Evolutionary conservation across 1,140 invertebrate species (phyloP), one percentile per base, ranked within the genome.

Genomic region (Zaprionus ornatus): DNA sequence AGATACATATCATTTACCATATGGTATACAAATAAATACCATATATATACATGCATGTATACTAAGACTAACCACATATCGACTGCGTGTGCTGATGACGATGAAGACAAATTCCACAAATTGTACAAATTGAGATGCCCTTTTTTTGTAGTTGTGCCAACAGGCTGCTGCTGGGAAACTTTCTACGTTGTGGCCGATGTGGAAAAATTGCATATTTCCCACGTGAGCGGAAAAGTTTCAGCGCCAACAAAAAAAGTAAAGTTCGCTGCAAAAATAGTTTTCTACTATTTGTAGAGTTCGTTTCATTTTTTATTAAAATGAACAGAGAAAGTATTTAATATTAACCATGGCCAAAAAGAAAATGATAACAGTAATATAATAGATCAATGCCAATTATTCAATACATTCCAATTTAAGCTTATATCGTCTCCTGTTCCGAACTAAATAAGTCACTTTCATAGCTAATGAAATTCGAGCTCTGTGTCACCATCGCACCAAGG

Each of bases 121-220:
- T 42, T 42, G n/a, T 15, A 4, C 59, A 63, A 70, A 54, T 62
- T 62, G 57, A 60, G 25, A 54, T 23, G 45, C 35, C 19, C 9
- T 54, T 67, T 48, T 25, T 55, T 19, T n/a, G n/a, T 60, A 73
- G 35, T 45, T 55, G 9, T 9, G 7, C n/a, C 40, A n/a, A 7
- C 40, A 67, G 37, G 19, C 65, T 27, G 55, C 17, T 55, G n/a
- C n/a, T 61, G 35, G 12, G 7, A 68, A 74, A 74, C 21, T 69
- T 74, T 62, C 17, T 17, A 3, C 48, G 10, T 19, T 71, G 32
- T 19, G 61, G 48, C 32, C 23, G 12, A 54, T 23, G 45, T 50
- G 40, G 27, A 48, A 81, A 72, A 65, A 74, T n/a, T 55, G 40
- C 68, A 79, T 59, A 77, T 87, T 87, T 87, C 66, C 83, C 76